Base-by-base conservation (phyloP, 2,113 vertebrate species). In the Siniperca knerii region DNA sequence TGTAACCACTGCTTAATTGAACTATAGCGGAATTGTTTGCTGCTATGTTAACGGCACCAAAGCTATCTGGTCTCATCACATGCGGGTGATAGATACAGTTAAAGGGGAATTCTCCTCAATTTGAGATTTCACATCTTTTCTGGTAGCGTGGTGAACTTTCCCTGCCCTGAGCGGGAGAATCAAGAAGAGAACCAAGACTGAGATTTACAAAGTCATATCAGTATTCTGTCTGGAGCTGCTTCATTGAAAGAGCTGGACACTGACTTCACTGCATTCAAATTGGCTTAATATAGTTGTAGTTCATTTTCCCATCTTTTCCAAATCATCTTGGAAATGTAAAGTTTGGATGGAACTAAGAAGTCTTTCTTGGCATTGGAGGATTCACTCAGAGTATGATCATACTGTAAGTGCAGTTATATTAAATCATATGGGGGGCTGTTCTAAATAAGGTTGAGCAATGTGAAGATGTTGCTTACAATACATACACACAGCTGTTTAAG, bases 1-100 rank as follows among this genome's bases (percentile, higher is more conserved):
- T 93, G 87, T 89, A 88, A 90, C 86, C 84, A 78, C 74, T 77
- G 84, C 88, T 82, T 90, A 93, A 93, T 92, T 91, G 90, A 92
- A 82, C 82, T 80, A 65, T 81, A 88, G 82, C 87, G 64, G 80
- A 90, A 89, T 86, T 92, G 90, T 94, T 91, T 92, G 90, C 87
- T 74, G 80, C 85, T 70, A 75, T 83, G 74, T 87, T 87, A 90
- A 87, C 42, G 54, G 74, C 79, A 71, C 74, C 77, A 50, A 67
- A 90, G 71, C 79, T 70, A 82, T 86, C 83, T 72, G 86, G 75
- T 80, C 74, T 79, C 77, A 86, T 94, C 77, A 62, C 77, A 44
- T 73, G 29, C 42, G 61, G 68, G 65, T 72, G 71, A 87, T 72
- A 2, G 82, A 89, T 80, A 71, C 40, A 79, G 55, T 75, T 79